Conservation (phyloP, 2,888 invertebrate species). For the Lasioglossum villosulum region DNA sequence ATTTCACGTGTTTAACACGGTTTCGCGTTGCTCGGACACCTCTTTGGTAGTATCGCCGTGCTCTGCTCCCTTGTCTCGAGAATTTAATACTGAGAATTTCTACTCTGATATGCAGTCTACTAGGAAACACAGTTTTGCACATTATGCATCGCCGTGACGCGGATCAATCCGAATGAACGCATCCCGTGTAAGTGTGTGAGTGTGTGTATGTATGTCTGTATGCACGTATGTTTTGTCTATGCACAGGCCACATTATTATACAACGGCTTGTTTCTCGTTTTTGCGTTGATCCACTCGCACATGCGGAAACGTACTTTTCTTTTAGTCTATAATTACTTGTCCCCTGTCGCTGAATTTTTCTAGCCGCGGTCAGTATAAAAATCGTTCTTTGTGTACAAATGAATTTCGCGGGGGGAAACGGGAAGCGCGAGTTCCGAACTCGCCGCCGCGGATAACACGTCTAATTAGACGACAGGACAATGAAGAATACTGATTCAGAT, state of each 20-base stretch:
- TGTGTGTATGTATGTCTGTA: not conserved
- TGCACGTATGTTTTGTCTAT: not conserved
- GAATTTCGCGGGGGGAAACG: constrained; percentile 18
- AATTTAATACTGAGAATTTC: constrained; percentile 57
- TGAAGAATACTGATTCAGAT: constrained; percentile 51
- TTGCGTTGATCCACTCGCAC: constrained; percentile 18
- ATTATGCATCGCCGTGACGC: not conserved
- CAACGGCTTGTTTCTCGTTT: not conserved
- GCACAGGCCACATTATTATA: not conserved
- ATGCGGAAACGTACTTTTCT: constrained; percentile 31
- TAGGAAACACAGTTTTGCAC: constrained; percentile 22
- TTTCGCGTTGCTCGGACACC: constrained; percentile 46
- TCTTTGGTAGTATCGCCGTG: constrained; percentile 50
- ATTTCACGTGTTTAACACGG: constrained; percentile 58
- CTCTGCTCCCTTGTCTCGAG: constrained; percentile 29
- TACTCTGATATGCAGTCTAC: constrained; percentile 61
- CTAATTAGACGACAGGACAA: not conserved
- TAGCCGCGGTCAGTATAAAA: constrained; percentile 63
- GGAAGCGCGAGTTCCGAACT: constrained; percentile 30
- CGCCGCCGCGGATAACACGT: not conserved
- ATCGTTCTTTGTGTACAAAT: constrained; percentile 75
- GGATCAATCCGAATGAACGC: constrained; percentile 15
- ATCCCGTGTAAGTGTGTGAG: not conserved
- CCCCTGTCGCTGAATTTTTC: constrained; percentile 1
- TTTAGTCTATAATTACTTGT: not conserved